Percentiles rank a stretch among this genome's conserved stretches.
phyloP scores from a whole-genome alignment of 2,113 vertebrate genomes.

The Mohoua ochrocephala region DNA sequence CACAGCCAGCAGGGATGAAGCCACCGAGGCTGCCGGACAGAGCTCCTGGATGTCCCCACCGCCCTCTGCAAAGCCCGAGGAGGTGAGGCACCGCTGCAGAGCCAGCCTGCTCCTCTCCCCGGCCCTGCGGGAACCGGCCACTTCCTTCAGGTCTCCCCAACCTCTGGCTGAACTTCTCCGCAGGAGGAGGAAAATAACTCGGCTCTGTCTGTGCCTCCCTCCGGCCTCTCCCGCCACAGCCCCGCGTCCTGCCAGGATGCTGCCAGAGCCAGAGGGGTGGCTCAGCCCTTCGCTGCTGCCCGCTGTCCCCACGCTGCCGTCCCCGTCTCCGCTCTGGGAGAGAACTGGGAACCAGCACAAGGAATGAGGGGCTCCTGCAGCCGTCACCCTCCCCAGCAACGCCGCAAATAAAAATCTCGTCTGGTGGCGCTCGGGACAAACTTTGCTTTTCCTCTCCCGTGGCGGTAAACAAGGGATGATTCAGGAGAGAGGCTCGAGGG shows the following conservation, averaged over 20 bases:
- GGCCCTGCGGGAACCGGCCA: not conserved
- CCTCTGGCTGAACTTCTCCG: slow-evolving; percentile 44
- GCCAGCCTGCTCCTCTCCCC: not conserved
- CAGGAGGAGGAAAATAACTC: not conserved
- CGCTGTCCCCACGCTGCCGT: fast-evolving
- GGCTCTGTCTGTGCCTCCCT: not conserved
- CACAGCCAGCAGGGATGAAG: not conserved
- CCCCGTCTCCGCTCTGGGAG: not conserved
- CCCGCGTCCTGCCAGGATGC: not conserved
- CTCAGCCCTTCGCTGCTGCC: not conserved
- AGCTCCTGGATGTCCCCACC: not conserved
- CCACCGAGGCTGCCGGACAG: fast-evolving
- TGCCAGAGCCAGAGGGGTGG: not conserved
- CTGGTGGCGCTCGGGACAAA: not conserved
- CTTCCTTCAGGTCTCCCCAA: not conserved
- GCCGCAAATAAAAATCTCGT: not conserved
- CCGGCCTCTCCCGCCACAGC: not conserved
- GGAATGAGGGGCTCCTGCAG: not conserved
- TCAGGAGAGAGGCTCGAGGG: slow-evolving; percentile 47
- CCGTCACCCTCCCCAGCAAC: not conserved
- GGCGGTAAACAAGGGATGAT: slow-evolving; percentile 56
- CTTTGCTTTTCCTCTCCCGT: not conserved
- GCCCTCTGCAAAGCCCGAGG: not conserved
- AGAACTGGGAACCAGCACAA: not conserved
- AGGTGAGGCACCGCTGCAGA: fast-evolving